Evolutionary conservation across 1,140 invertebrate species (phyloP), one percentile per base, ranked within the genome.

Genomic region (Drosophila teissieri): DNA sequence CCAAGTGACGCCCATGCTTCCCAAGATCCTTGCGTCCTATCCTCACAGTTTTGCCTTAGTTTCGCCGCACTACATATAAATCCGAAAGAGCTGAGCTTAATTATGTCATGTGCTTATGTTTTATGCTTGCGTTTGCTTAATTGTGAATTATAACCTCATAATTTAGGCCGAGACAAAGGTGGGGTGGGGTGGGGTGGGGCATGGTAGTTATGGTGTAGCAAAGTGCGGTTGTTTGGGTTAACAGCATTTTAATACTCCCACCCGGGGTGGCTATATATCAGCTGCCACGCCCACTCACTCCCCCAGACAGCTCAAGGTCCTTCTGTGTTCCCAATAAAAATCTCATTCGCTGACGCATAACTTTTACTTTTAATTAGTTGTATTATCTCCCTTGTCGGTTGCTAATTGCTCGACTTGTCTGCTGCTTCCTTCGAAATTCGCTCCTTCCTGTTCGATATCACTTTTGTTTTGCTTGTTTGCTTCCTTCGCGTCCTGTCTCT

Each of bases 281-380:
- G 61, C 65, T 68, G 74, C 42, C 42, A 55, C 56, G 37, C 31
- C 44, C 40, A 12, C 49, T 15, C 40, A 17, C 40, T 1, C 15
- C 36, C 42, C 17, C 15, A 4, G 11, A 4, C 17, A 45, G 48
- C 24, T 17, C 58, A 58, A 44, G 51, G 70, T 42, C 42, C 44
- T 24, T 34, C 44, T 73, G 44, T 65, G 83, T 64, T 75, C 79
- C 75, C 82, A 88, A 86, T 86, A 88, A 86, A 88, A 86, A 88
- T 86, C 82, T 88, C 79, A 88, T 88, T 86, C 82, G 82, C 84
- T 88, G 84, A 88, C 84, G 80, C 84, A 88, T 88, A 89, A 88
- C 84, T 88, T 88, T 88, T 84, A 83, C 84, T 89, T 89, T 88
- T 88, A 88, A 88, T 88, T 88, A 88, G 83, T 89, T 89, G 83